phyloP scores from a whole-genome alignment of 1,140 invertebrate species.

The Coenobita brevimanus region DNA sequence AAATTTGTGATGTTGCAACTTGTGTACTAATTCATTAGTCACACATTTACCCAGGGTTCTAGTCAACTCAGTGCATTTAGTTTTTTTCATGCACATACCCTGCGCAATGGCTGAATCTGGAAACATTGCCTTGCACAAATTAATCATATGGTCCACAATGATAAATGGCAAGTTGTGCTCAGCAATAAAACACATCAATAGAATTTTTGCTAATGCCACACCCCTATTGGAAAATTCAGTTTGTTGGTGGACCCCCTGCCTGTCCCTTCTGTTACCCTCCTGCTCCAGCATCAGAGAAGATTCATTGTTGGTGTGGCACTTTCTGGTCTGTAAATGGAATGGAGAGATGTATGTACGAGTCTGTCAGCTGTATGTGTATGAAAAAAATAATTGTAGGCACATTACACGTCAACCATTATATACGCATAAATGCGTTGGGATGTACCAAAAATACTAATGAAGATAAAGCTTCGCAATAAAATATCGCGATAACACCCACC shows the following conservation, averaged over 20 bases:
- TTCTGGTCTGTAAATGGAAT: not conserved
- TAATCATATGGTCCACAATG: not conserved
- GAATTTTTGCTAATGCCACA: not conserved
- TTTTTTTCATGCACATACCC: no score
- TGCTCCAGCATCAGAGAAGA: not conserved
- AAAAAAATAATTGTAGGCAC: not conserved
- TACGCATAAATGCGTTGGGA: not conserved
- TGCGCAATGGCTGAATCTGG: no score
- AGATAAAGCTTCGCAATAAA: not conserved
- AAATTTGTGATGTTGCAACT: no score
- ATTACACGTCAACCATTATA: not conserved
- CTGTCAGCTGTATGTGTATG: not conserved
- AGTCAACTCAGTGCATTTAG: no score
- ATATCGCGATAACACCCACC: no score
- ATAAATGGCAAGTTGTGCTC: slow-evolving; percentile 1
- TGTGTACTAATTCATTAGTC: no score
- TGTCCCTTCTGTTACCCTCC: not conserved
- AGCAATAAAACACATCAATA: not conserved
- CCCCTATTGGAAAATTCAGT: not conserved
- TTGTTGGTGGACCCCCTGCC: not conserved
- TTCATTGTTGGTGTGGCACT: not conserved
- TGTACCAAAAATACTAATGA: not conserved
- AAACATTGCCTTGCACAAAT: not conserved
- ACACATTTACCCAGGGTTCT: no score
- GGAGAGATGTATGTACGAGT: not conserved